phyloP scores from a whole-genome alignment of 2,797 vertebrate genomes.

The Odontamblyopus lacepedii region DNA sequence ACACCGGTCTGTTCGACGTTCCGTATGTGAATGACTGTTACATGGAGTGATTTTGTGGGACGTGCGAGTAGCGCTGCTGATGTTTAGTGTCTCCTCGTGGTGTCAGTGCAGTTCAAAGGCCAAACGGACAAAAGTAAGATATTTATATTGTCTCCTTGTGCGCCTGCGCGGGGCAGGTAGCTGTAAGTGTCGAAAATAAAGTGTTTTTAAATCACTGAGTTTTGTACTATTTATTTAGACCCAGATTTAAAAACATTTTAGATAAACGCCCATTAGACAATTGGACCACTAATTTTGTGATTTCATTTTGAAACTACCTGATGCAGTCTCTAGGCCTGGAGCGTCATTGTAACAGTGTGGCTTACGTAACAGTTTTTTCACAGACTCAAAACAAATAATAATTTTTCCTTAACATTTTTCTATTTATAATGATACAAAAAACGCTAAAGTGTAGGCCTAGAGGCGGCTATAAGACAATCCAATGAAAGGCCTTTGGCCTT shows the following conservation, averaged over 20 bases:
- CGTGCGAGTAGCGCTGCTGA: slow-evolving; percentile 40
- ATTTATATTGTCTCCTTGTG: slow-evolving; percentile 77
- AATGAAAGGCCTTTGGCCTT: not conserved
- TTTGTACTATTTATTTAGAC: not conserved
- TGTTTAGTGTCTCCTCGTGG: slow-evolving; percentile 55
- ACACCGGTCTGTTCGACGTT: not conserved
- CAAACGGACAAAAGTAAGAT: slow-evolving; percentile 60
- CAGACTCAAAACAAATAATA: not conserved
- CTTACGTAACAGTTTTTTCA: not conserved
- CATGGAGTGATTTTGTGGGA: slow-evolving; percentile 13
- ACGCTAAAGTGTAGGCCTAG: not conserved
- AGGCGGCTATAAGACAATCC: not conserved
- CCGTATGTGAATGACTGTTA: not conserved
- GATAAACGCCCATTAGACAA: not conserved
- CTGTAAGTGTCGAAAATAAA: slow-evolving; percentile 70
- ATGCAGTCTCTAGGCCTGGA: not conserved
- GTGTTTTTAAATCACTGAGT: slow-evolving; percentile 67
- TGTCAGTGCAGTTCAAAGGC: slow-evolving; percentile 58
- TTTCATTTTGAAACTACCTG: no score
- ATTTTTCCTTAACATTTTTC: not conserved
- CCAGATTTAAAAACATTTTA: not conserved
- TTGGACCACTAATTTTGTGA: no score
- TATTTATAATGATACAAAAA: not conserved
- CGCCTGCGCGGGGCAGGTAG: slow-evolving; percentile 81
- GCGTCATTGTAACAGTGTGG: no score